Conservation (phyloP, 1,140 invertebrate species). For the Leptinotarsa texana region DNA sequence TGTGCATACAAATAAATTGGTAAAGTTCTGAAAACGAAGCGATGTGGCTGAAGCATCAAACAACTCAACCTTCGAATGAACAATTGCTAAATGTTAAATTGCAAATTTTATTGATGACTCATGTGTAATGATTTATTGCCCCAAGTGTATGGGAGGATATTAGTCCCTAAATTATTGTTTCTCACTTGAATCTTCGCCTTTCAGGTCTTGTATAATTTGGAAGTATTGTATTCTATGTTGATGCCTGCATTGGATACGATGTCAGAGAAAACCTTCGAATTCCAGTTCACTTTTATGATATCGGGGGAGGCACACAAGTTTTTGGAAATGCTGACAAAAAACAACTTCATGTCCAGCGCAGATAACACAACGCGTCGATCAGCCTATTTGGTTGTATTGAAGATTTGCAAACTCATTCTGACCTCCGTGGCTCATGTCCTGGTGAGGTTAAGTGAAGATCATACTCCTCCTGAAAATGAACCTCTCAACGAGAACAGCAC, state of each 20-base stretch:
- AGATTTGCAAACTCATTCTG: slow-evolving; percentile 85
- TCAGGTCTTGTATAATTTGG: slow-evolving; percentile 56
- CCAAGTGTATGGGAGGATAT: too few species aligned
- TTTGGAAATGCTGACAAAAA: slow-evolving; percentile 83
- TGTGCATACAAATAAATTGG: too few species aligned
- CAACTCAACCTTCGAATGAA: too few species aligned
- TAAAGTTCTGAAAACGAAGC: too few species aligned
- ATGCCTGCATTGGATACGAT: slow-evolving; percentile 88
- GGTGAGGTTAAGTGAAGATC: slow-evolving; percentile 66
- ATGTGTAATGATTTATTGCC: too few species aligned
- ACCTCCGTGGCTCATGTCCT: slow-evolving; percentile 82
- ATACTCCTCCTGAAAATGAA: slow-evolving; percentile 52
- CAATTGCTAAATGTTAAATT: too few species aligned
- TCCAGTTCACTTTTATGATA: slow-evolving; percentile 87
- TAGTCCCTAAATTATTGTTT: not conserved
- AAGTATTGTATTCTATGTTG: slow-evolving; percentile 88
- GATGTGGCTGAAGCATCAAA: too few species aligned
- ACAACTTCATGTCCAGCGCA: slow-evolving; percentile 82
- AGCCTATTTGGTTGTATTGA: slow-evolving; percentile 85
- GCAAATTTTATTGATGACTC: too few species aligned
- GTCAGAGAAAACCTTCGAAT: slow-evolving; percentile 81
- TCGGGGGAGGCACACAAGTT: slow-evolving; percentile 81
- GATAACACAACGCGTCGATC: slow-evolving; percentile 79
- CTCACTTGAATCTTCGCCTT: slow-evolving; percentile 13
- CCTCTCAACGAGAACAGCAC: slow-evolving; percentile 56